phyloP scores from a whole-genome alignment of 2,888 invertebrate species.

The Salpingus planirostris region DNA sequence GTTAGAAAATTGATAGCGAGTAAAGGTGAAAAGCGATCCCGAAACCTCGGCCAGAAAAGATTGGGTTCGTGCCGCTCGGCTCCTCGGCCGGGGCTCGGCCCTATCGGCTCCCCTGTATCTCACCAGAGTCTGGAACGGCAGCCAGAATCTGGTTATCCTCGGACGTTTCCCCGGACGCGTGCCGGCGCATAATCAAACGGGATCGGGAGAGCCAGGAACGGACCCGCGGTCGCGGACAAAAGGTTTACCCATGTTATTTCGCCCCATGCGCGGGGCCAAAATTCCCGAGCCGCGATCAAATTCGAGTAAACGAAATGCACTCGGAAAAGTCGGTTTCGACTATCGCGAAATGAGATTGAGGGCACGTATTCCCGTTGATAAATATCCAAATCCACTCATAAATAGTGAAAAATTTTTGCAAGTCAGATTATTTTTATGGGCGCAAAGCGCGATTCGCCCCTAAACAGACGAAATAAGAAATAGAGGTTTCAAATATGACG shows the following conservation, averaged over 20 bases:
- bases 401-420: constrained; percentile 14
- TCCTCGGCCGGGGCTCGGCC: constrained; percentile 6
- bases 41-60: constrained; percentile 31
- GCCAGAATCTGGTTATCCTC: constrained; percentile 6
- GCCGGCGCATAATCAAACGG: constrained; percentile 36
- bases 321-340: no score
- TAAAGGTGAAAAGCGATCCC: constrained; percentile 36
- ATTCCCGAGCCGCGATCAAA: constrained; percentile 3
- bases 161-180: constrained; percentile 25
- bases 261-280: no score
- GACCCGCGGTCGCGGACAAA: constrained; percentile 15
- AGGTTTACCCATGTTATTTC: constrained; percentile 9
- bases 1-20: constrained; percentile 35
- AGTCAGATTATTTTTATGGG: constrained; percentile 21
- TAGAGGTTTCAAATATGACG: constrained; percentile 33
- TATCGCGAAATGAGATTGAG: constrained; percentile 5
- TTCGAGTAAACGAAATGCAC: no score
- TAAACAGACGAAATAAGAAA: constrained; percentile 29
- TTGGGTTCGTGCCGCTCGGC: constrained; percentile 31
- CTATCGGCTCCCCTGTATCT: constrained; percentile 11
- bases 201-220: constrained; percentile 18
- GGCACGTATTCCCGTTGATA: constrained; percentile 6
- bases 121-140: constrained; percentile 3
- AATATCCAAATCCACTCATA: constrained; percentile 11
- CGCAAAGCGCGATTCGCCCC: constrained; percentile 5